phyloP scores from a whole-genome alignment of 1,140 invertebrate genomes.

The Ooceraea biroi region DNA sequence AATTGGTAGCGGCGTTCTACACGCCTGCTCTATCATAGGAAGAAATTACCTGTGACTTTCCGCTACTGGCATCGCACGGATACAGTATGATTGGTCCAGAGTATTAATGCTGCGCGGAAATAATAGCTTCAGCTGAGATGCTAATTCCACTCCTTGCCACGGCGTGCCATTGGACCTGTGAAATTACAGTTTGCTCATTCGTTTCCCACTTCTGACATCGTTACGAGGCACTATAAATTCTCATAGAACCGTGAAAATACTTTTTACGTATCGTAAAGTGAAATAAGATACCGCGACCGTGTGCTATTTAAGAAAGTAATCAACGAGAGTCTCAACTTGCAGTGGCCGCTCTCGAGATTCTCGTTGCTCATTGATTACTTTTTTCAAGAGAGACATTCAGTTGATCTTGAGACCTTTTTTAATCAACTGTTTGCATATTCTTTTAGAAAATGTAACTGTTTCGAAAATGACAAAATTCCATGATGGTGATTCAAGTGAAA shows the following conservation, averaged over 20 bases:
- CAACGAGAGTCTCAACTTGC: constrained; percentile 37
- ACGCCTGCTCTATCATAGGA: neutral
- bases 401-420: constrained; percentile 12
- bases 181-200: constrained; percentile 39
- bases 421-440: no score
- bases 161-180: constrained; percentile 12
- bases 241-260: constrained; percentile 15
- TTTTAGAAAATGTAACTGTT: no score
- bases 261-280: constrained; percentile 32
- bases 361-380: constrained; percentile 38
- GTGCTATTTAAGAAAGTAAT: constrained; percentile 49
- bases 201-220: constrained; percentile 44
- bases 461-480: no score
- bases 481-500: no score
- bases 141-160: constrained; percentile 25
- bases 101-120: constrained; percentile 10
- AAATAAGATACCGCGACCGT: constrained; percentile 20
- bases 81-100: constrained; percentile 22
- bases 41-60: constrained; percentile 29
- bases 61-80: constrained; percentile 15
- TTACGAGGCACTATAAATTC: constrained; percentile 32
- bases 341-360: neutral
- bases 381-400: neutral
- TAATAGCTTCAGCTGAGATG: constrained; percentile 36
- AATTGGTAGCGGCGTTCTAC: neutral